phyloP scores from a whole-genome alignment of 2,797 vertebrate genomes.

The Diplodus sargus region DNA sequence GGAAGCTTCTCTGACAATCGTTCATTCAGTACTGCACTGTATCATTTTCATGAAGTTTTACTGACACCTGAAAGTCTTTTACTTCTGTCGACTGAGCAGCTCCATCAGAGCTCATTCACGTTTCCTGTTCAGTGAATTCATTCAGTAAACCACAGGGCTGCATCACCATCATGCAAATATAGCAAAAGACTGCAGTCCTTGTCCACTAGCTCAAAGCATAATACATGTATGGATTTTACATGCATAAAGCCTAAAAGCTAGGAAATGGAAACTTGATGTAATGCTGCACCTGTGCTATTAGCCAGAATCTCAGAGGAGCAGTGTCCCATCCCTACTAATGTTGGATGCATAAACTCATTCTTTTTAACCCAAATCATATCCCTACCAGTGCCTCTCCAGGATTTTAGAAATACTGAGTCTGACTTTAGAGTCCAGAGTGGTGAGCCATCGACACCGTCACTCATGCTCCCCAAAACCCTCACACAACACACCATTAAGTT shows the following conservation, averaged over 20 bases:
- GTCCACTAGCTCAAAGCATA: not conserved
- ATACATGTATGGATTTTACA: conserved; percentile 22
- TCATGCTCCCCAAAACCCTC: not conserved
- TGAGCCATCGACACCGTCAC: not conserved
- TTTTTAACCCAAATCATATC: conserved; percentile 12
- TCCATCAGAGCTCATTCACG: not conserved
- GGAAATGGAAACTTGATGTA: conserved; percentile 9
- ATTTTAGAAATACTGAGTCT: not conserved
- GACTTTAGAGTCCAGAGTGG: not conserved
- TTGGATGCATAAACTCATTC: not conserved
- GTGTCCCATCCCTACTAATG: not conserved
- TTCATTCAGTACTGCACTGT: not conserved
- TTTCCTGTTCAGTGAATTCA: not conserved
- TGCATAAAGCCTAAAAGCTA: conserved; percentile 16
- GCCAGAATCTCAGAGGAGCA: not conserved
- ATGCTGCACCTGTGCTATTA: conserved; percentile 24
- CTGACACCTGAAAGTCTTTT: not conserved
- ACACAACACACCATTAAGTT: not conserved
- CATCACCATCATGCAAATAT: conserved; percentile 7
- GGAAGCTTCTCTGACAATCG: not conserved
- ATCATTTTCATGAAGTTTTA: not conserved
- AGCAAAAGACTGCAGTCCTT: not conserved
- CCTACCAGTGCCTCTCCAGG: not conserved
- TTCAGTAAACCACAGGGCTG: not conserved
- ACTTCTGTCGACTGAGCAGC: not conserved